Evolutionary conservation across 2,888 invertebrate species (phyloP), one percentile per base, ranked within the genome.

Genomic region (Tenthredo livida): DNA sequence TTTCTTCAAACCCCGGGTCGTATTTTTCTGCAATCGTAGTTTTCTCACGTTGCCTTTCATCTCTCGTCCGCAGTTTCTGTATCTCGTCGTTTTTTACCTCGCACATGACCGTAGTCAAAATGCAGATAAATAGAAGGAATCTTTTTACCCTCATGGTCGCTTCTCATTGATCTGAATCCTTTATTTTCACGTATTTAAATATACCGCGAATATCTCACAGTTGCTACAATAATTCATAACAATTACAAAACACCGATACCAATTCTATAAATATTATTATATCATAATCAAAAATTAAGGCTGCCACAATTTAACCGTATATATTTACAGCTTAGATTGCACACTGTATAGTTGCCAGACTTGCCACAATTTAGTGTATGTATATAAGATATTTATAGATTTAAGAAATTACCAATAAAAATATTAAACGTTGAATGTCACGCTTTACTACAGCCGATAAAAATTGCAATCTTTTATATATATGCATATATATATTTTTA

Each of bases 101-200:
- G 83, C 83, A 83, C 25, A 65, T 40, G 43, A 83, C 83, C 67
- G 67, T 61, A 47, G 67, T 47, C 65, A 83, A 61, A 50, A 83
- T 47, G 83, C 67, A 83, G 61, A 50, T 17, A 12, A 67, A 21
- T 4, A 67, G 4, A 17, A 83, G 10, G 29, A 43, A 65, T 50
- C 7, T 83, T 70, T 47, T 83, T 50, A 47, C 47, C 83, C 47
- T 83, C 83, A 83, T 83, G 83, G 33, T 83, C 67, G 83, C 29
- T 83, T 83, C 17, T 83, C 83, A 83, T 83, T 47, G 43, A 67
- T 70, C 21, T n/a, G 17, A 47, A 40, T n/a, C 17, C 37, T 70
- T 58, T 61, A 21, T 67, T 67, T 65, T 67, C 65, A 40, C 83
- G 25, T 83, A 7, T 65, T 83, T 47, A 70, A 40, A 83, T 83